These are phyloP conservation scores for Elaphurus davidianus DNA, from an alignment of 2,113 vertebrate species.

Conservation along the genomic window DNA sequence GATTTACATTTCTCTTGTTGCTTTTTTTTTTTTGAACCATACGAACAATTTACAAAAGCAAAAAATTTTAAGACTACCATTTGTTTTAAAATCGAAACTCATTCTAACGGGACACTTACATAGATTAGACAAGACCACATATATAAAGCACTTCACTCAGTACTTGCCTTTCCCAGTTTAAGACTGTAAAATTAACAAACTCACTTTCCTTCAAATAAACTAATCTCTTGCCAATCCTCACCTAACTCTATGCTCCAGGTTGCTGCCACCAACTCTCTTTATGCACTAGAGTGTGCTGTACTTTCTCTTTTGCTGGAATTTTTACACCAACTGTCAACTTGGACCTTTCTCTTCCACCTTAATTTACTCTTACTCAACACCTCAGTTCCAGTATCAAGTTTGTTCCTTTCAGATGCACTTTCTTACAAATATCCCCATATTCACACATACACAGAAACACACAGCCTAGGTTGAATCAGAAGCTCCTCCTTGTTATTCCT, in stretches of 20 bases:
- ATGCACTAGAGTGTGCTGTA: background rate
- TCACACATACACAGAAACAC: background rate
- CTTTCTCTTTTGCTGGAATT: background rate
- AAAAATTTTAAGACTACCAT: background rate
- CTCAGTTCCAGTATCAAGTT: background rate
- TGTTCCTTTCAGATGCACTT: background rate
- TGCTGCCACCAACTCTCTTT: background rate
- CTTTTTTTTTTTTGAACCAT: background rate
- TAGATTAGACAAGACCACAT: background rate
- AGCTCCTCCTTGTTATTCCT: background rate
- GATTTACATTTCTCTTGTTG: background rate
- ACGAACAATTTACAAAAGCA: background rate
- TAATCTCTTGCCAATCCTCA: background rate
- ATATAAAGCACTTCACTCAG: background rate
- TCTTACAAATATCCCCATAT: background rate
- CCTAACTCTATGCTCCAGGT: background rate
- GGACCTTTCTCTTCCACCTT: background rate
- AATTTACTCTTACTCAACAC: background rate
- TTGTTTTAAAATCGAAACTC: background rate
- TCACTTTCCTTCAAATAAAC: background rate
- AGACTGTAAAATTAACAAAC: background rate
- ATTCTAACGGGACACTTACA: background rate
- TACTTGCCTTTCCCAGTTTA: background rate
- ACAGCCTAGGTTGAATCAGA: background rate
- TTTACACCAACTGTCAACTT: background rate